Evolutionary conservation across 1,140 invertebrate species (phyloP), one percentile per base, ranked within the genome.

Genomic region (Calliopsis andreniformis): DNA sequence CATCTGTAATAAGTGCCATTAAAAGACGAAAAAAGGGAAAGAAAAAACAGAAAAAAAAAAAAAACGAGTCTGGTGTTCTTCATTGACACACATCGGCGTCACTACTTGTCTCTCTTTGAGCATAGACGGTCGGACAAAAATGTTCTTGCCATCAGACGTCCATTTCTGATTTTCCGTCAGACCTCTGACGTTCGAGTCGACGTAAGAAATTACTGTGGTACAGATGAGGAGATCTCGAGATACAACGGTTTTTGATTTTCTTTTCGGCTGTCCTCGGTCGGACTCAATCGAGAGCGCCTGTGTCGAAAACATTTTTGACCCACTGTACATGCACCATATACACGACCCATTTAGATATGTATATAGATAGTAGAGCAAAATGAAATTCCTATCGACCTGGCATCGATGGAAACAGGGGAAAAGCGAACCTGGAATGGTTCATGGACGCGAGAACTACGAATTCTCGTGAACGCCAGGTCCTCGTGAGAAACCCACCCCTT

Each of bases 1-100:
- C 89, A 91, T 89, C 89, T 89, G 87, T 90, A 91, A 86, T 89
- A 90, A 91, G 86, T 88, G 86, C 86, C 78, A 86, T 85, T 88
- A 82, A 86, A 86, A 86, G 56, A 83, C 78, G 62, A 80, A 84
- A 85, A 84, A 85, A 81, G 72, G 78, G 82, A 78, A 84, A 78
- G 66, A 76, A 81, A 84, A 82, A 78, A 69, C 16, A 83, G 79
- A 80, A 73, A 83, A 70, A 77, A 62, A 23, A 83, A 82, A 83
- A 68, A 76, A 67, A 83, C 73, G 58, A 59, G 75, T 72, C 20
- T 83, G 67, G 76, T 83, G 76, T 83, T 69, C 79, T 73, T 84
- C 69, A 83, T 83, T 83, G 70, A 78, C 58, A 35, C 20, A 23
- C 42, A 59, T 45, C 53, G 67, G 45, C 42, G 67, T n/a, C n/a